Conservation (phyloP, 2,888 invertebrate species). For the Hyppa rectilinea region DNA sequence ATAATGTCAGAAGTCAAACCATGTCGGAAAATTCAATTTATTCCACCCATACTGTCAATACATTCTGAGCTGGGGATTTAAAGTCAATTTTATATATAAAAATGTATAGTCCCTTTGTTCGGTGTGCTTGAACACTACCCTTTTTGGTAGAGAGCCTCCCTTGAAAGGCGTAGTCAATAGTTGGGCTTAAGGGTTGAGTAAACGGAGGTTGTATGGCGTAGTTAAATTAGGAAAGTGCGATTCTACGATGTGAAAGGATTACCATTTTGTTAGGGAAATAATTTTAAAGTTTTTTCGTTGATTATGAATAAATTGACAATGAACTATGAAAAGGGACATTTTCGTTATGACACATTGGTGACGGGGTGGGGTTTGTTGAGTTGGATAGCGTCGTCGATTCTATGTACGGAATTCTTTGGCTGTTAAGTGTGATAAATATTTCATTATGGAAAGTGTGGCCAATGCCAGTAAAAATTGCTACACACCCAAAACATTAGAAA, state of each 20-base stretch:
- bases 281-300: background rate
- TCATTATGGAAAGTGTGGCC: too few species aligned
- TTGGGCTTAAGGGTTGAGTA: conserved; percentile 46
- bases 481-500: background rate
- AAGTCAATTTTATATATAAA: conserved; percentile 78
- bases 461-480: too few species aligned
- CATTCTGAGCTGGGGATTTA: conserved; percentile 77
- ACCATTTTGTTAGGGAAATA: conserved; percentile 21
- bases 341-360: background rate
- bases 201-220: conserved; percentile 30
- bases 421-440: background rate
- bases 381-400: background rate
- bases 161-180: conserved; percentile 48
- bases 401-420: background rate
- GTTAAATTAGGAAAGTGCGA: conserved; percentile 35
- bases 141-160: conserved; percentile 42
- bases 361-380: background rate
- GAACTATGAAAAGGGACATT: background rate
- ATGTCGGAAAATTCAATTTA: conserved; percentile 78
- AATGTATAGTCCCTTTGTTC: conserved; percentile 62
- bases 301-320: background rate
- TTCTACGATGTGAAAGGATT: conserved; percentile 47
- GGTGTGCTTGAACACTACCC: conserved; percentile 42
- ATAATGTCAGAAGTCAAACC: conserved; percentile 51
- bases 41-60: conserved; percentile 72